A percentile compares a stretch with the other conserved stretches of the same genome.
Conservation (phyloP, 2,113 vertebrate genomes). For the Columba janthina region DNA sequence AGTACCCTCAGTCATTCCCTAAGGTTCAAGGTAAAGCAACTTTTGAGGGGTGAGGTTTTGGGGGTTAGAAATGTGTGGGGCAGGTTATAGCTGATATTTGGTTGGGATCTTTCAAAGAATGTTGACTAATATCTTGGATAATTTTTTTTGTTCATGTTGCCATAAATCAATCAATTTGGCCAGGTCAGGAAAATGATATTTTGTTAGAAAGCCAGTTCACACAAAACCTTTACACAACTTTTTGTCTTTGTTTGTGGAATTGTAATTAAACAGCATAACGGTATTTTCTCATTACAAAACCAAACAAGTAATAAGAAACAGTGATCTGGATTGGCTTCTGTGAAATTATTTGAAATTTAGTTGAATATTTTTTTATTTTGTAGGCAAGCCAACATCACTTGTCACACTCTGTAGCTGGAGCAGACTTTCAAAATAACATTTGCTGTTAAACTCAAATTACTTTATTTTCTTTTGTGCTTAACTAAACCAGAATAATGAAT, state of each 20-base stretch:
- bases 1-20: not conserved
- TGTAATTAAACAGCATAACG: not conserved
- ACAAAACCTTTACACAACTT: not conserved
- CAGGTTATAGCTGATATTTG: not conserved
- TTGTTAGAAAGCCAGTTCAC: not conserved
- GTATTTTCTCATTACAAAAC: not conserved
- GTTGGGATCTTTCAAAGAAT: not conserved
- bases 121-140: not conserved
- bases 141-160: not conserved
- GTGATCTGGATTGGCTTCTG: not conserved
- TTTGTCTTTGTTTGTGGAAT: not conserved
- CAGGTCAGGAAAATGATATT: not conserved
- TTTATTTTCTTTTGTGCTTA: not conserved
- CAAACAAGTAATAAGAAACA: not conserved
- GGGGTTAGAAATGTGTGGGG: not conserved
- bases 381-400: not conserved
- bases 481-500: not conserved
- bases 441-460: not conserved
- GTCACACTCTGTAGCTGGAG: not conserved
- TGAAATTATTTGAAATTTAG: not conserved
- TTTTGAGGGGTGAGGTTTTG: not conserved
- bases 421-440: constrained; percentile 32
- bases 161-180: not conserved
- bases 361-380: not conserved
- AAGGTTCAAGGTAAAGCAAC: not conserved